phyloP scores from a whole-genome alignment of 2,113 vertebrate species.

The Leptocoma aspasia region DNA sequence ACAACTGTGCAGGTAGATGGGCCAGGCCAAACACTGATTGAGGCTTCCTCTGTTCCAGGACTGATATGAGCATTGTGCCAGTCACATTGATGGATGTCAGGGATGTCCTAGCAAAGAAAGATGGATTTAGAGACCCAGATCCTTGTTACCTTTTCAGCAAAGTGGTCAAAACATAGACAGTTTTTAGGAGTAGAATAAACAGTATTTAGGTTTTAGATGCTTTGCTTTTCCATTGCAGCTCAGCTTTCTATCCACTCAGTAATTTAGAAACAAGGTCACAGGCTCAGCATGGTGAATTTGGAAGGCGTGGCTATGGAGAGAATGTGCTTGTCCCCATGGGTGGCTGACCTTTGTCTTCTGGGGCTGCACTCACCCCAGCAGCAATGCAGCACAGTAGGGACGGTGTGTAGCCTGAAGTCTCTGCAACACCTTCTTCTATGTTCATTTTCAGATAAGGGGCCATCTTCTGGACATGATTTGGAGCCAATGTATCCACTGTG shows the following conservation, averaged over 20 bases:
- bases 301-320: not conserved
- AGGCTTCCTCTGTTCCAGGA: not conserved
- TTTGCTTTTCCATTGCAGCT: not conserved
- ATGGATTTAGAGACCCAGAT: not conserved
- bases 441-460: not conserved
- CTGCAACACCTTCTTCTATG: not conserved
- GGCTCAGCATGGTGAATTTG: not conserved
- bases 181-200: not conserved
- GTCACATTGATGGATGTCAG: not conserved
- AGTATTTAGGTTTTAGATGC: not conserved
- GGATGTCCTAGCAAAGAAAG: not conserved
- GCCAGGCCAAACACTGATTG: not conserved
- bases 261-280: not conserved
- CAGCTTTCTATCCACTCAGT: not conserved
- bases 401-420: not conserved
- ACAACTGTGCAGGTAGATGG: no score
- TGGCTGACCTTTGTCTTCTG: not conserved
- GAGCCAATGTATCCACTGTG: not conserved
- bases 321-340: fast-evolving
- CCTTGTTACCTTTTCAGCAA: not conserved
- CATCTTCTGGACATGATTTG: not conserved
- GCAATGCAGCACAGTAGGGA: fast-evolving
- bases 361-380: not conserved
- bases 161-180: not conserved
- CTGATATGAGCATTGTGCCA: not conserved